A percentile compares a stretch with the other conserved stretches of the same genome.
Conservation (phyloP, 2,888 invertebrate species). For the Tanypteryx hageni region DNA sequence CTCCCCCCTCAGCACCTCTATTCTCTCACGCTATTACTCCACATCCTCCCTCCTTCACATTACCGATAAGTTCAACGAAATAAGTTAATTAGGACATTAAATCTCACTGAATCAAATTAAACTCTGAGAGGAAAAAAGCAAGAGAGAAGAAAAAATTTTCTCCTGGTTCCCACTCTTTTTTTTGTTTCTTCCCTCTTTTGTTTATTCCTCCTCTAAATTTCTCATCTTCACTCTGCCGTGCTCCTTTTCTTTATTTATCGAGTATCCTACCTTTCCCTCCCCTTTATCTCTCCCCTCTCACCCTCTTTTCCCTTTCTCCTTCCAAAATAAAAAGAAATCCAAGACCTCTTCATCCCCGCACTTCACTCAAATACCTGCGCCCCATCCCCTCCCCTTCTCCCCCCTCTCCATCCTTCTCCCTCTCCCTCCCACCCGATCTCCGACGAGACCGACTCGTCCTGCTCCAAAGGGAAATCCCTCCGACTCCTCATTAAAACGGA, state of each 20-base stretch:
- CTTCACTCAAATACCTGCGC: background rate
- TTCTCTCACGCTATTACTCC: too few species aligned
- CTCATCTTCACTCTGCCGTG: slow-evolving; percentile 46
- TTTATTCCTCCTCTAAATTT: slow-evolving; percentile 30
- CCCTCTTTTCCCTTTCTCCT: background rate
- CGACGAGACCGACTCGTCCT: background rate
- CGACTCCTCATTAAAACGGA: slow-evolving; percentile 58
- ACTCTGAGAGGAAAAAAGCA: background rate
- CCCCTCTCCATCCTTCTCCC: background rate
- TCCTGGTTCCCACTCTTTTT: background rate
- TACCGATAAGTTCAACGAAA: background rate
- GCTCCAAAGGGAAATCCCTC: slow-evolving; percentile 29
- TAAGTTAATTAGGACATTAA: slow-evolving; percentile 40
- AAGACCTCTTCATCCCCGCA: background rate
- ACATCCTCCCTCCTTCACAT: background rate
- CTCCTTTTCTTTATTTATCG: background rate
- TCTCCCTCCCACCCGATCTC: background rate
- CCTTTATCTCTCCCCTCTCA: background rate
- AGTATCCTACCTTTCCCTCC: background rate
- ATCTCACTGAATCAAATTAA: slow-evolving; percentile 46
- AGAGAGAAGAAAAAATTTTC: background rate
- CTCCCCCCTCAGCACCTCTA: too few species aligned
- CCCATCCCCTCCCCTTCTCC: background rate
- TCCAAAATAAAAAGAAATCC: background rate
- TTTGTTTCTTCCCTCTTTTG: background rate